These are phyloP conservation scores for Mungos mungo DNA, from an alignment of 2,113 vertebrate species.

Conservation along the genomic window DNA sequence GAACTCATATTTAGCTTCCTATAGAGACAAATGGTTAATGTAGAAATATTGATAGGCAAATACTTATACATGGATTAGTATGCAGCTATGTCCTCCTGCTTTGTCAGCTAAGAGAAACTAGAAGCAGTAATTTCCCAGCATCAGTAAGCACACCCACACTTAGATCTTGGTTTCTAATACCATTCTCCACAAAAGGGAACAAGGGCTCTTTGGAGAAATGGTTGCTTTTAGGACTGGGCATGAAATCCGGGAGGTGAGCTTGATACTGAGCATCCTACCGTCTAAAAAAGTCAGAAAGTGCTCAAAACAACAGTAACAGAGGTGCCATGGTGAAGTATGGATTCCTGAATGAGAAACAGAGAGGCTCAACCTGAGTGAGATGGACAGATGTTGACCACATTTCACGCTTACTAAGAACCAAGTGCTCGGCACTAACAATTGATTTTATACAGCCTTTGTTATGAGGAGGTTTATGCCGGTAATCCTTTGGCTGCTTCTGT, in stretches of 20 bases:
- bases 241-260: not conserved
- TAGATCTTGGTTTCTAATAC: not conserved
- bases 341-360: not conserved
- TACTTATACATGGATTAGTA: fast-evolving
- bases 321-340: fast-evolving
- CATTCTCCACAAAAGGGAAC: not conserved
- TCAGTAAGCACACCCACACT: not conserved
- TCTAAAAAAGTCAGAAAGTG: not conserved
- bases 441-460: too few species aligned
- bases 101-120: not conserved
- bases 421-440: fast-evolving
- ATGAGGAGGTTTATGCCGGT: fast-evolving
- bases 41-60: not conserved
- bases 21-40: not conserved
- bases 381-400: not conserved
- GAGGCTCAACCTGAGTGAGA: not conserved
- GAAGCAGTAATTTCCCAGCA: not conserved
- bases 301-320: not conserved
- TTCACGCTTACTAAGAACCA: not conserved
- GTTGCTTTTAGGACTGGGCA: not conserved
- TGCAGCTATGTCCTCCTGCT: fast-evolving
- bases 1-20: not conserved
- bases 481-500: not conserved
- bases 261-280: not conserved
- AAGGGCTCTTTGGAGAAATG: not conserved